Evolutionary conservation across 2,888 invertebrate genomes (phyloP), one percentile per base, ranked within the genome.

Genomic region (Drosophila tripunctata): DNA sequence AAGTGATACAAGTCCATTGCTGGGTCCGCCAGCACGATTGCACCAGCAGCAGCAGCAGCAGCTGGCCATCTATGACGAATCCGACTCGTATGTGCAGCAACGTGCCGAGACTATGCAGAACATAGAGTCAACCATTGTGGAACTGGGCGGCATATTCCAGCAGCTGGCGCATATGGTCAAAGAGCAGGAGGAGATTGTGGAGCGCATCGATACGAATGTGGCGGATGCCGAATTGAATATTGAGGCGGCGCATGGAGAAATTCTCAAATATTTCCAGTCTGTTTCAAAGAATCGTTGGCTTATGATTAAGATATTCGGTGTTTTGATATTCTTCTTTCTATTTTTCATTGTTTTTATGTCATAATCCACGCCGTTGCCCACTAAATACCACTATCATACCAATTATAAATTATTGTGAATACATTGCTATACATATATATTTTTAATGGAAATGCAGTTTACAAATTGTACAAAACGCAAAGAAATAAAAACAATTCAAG

Each of bases 271-370:
- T 92, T 99, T 99, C 91, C 98, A 97, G 91, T 96, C 96, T 56
- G 96, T 99, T 31, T 97, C 98, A 12, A 97, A 97, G 69, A 99
- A 99, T 92, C 94, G 99, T 85, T 99, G 99, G 96, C 93, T 99
- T 27, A 99, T 99, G 98, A 96, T 99, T 84, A 99, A 99, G 93
- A 95, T 99, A 78, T 99, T 99, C 92, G 99, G 96, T 52, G 97
- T 99, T 68, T 93, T 99, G 55, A 98, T 99, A 93, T 96, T 99
- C 90, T 99, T 99, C 94, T 99, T 99, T 91, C 96, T 99, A 92
- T 97, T 99, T 91, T 99, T 99, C 93, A 96, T 99, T 90, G 95
- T 99, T 80, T 98, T 99, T 92, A 93, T 99, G 93, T 97, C 98
- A 87, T 96, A 95, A 93, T 89, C 96, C 94, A 93, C 88, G 50